Conservation (phyloP, 2,888 invertebrate genomes). For the Lepidonotus clava region DNA sequence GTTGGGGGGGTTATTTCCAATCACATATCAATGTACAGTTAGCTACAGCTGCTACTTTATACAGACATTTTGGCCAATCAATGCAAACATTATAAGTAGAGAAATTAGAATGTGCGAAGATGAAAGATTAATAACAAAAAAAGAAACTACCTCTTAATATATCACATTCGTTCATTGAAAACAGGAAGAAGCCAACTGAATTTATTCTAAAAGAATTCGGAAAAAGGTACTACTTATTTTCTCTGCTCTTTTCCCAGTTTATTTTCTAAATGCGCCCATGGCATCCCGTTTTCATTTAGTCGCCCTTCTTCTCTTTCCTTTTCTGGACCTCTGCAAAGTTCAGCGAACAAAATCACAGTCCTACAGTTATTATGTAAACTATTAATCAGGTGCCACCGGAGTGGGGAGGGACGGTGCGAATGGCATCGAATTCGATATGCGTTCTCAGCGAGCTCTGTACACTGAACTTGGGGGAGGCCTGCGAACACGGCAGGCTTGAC, state of each 20-base stretch:
- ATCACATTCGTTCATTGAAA: constrained; percentile 11
- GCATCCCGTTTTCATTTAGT: neutral
- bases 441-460: constrained; percentile 29
- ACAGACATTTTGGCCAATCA: neutral
- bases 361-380: constrained; percentile 4
- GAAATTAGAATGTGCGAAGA: constrained; percentile 25
- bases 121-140: constrained; percentile 1
- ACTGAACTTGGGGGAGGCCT: too few relatives aligned
- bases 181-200: neutral
- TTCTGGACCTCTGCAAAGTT: neutral
- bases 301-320: neutral
- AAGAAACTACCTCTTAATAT: neutral
- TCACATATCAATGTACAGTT: constrained; percentile 8
- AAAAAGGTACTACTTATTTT: too few relatives aligned
- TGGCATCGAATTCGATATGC: constrained; percentile 51
- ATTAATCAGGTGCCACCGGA: constrained; percentile 16
- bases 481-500: too few relatives aligned
- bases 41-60: constrained; percentile 3
- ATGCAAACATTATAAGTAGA: neutral
- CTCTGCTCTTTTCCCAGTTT: neutral
- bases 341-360: constrained; percentile 48
- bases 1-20: constrained; percentile 21
- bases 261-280: neutral
- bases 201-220: neutral
- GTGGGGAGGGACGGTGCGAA: constrained; percentile 51